Conservation (phyloP, 2,113 vertebrate species). For the Toxostoma redivivum region DNA sequence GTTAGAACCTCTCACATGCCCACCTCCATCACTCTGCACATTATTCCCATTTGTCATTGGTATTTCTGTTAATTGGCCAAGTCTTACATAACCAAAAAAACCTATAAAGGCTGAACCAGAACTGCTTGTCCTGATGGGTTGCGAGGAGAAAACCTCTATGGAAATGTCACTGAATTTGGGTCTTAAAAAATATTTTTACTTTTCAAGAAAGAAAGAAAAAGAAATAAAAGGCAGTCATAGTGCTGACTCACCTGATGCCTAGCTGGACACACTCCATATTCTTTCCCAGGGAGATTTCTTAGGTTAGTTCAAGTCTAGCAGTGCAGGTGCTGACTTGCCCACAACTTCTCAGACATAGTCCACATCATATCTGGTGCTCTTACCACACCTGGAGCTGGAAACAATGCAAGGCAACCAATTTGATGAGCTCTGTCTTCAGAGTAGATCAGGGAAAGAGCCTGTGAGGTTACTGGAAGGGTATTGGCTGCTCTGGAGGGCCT, state of each 20-base stretch:
- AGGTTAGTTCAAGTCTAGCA: not conserved
- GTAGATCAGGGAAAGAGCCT: not conserved
- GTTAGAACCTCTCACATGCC: not conserved
- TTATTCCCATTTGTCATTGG: not conserved
- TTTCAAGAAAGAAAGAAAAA: not conserved
- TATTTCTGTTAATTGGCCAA: not conserved
- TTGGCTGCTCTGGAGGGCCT: not conserved
- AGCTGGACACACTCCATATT: not conserved
- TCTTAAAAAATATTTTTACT: not conserved
- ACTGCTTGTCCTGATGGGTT: not conserved
- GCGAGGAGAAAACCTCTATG: not conserved
- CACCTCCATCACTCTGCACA: not conserved
- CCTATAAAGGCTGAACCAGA: not conserved
- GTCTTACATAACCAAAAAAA: not conserved
- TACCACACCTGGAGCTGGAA: slow-evolving; percentile 9
- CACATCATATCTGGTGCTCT: not conserved
- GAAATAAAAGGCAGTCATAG: not conserved
- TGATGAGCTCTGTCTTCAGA: not conserved
- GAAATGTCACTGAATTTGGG: not conserved
- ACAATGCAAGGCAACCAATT: not conserved
- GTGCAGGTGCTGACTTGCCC: slow-evolving; percentile 14
- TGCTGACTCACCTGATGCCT: slow-evolving; percentile 9
- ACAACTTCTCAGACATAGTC: not conserved
- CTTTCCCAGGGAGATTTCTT: not conserved
- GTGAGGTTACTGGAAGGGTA: not conserved